These are phyloP conservation scores for Dorcus parallelipipedus DNA, from an alignment of 2,888 invertebrate genomes.

Conservation along the genomic window DNA sequence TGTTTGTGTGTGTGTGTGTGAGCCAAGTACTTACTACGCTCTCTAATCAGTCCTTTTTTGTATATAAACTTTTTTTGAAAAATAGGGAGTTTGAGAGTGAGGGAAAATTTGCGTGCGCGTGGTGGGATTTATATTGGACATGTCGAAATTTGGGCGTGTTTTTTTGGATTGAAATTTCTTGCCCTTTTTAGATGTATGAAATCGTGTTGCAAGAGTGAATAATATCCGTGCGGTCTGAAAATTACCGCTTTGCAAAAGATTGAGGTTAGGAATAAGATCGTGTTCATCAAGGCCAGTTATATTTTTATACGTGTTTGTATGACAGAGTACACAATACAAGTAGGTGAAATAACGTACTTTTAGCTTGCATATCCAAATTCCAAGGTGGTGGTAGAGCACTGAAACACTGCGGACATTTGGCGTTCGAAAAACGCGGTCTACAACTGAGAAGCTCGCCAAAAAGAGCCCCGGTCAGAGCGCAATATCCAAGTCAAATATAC, in stretches of 20 bases:
- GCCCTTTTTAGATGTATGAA: too few relatives aligned
- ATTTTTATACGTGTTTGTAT: background rate
- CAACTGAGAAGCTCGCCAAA: slow-evolving; percentile 35
- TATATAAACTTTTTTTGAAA: too few relatives aligned
- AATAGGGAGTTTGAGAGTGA: too few relatives aligned
- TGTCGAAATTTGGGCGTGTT: too few relatives aligned
- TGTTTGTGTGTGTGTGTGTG: slow-evolving; percentile 3
- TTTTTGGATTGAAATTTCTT: too few relatives aligned
- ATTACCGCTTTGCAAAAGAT: background rate
- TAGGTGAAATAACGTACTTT: slow-evolving; percentile 31
- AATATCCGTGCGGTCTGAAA: too few relatives aligned
- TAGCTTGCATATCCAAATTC: slow-evolving; percentile 34
- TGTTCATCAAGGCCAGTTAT: background rate
- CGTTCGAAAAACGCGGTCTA: slow-evolving; percentile 36
- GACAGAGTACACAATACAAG: background rate
- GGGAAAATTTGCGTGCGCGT: too few relatives aligned
- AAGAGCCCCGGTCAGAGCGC: slow-evolving; percentile 38
- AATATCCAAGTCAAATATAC: slow-evolving; percentile 39
- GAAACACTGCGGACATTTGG: slow-evolving; percentile 35
- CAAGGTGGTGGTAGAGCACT: slow-evolving; percentile 24
- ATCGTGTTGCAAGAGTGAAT: too few relatives aligned
- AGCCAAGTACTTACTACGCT: slow-evolving; percentile 3
- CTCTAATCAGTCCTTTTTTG: too few relatives aligned
- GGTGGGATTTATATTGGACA: too few relatives aligned
- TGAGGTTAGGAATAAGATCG: background rate